Conservation (phyloP, 1,140 invertebrate genomes). For the Druon quercuslanigerum region DNA sequence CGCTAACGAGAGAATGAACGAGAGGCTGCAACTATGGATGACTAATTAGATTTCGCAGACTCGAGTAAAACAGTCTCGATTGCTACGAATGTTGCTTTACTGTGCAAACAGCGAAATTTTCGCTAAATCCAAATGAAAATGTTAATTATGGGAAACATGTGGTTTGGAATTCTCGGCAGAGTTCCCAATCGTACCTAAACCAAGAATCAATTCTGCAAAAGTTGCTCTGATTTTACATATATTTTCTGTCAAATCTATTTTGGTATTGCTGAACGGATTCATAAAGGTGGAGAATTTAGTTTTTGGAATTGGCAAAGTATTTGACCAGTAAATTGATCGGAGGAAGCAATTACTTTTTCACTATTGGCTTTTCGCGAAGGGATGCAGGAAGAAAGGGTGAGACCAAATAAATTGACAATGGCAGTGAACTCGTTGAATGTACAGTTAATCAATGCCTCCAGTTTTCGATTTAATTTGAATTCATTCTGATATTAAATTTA, state of each 20-base stretch:
- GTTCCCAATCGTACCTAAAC: neutral
- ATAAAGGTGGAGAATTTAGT: neutral
- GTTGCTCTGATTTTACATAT: neutral
- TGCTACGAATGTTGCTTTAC: slow-evolving; percentile 33
- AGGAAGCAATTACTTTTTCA: slow-evolving; percentile 29
- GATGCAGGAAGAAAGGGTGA: neutral
- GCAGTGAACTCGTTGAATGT: slow-evolving; percentile 15
- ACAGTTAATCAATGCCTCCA: slow-evolving; percentile 9
- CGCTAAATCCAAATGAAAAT: slow-evolving; percentile 15
- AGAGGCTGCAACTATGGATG: slow-evolving; percentile 29
- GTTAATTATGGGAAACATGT: slow-evolving; percentile 2
- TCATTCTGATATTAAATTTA: slow-evolving; percentile 6
- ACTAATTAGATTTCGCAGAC: slow-evolving; percentile 42
- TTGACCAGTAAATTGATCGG: slow-evolving; percentile 18
- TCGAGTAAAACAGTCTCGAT: slow-evolving; percentile 30
- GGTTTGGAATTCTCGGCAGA: neutral
- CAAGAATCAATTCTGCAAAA: neutral
- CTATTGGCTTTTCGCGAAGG: slow-evolving; percentile 7
- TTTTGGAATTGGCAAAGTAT: slow-evolving; percentile 21
- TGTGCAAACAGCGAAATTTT: neutral
- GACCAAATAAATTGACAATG: slow-evolving; percentile 22
- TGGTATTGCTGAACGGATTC: neutral
- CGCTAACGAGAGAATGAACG: slow-evolving; percentile 46
- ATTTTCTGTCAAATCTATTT: neutral
- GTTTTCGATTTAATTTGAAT: slow-evolving; percentile 17